Conservation (phyloP, 2,888 invertebrate species). For the Biston betularia region DNA sequence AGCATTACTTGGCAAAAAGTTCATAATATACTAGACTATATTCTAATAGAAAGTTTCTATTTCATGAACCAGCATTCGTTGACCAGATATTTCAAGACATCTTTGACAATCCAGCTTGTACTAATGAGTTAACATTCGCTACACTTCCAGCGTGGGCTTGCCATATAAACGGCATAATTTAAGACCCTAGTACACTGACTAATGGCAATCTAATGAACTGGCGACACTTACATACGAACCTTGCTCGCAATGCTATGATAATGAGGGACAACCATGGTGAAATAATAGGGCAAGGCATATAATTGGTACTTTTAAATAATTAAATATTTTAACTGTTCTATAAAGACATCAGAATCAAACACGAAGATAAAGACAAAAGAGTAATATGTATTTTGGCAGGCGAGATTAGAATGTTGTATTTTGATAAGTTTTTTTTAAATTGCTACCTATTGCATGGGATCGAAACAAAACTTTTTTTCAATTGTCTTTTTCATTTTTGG, state of each 20-base stretch:
- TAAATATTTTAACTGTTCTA: background rate
- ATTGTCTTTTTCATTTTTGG: no score
- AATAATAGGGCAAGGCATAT: conserved; percentile 14
- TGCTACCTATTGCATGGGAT: no score
- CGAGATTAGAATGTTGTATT: background rate
- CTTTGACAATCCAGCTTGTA: background rate
- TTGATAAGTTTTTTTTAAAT: no score
- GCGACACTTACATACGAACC: conserved; percentile 64
- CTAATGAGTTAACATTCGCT: conserved; percentile 35
- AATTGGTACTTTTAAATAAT: background rate
- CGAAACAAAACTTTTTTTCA: no score
- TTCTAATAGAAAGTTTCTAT: no score
- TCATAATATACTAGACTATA: no score
- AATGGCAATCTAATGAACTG: conserved; percentile 78
- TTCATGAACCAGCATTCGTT: background rate
- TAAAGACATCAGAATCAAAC: background rate
- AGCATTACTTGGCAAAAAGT: no score
- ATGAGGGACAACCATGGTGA: conserved; percentile 27
- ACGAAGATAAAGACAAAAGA: background rate
- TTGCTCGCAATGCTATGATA: conserved; percentile 38
- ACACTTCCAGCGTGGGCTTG: conserved; percentile 64
- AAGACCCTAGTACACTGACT: conserved; percentile 66
- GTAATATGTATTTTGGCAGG: background rate
- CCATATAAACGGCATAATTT: conserved; percentile 73
- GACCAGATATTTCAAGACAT: background rate